Evolutionary conservation across 2,797 vertebrate genomes (phyloP).

Genomic region (Hoplostethus mediterraneus): DNA sequence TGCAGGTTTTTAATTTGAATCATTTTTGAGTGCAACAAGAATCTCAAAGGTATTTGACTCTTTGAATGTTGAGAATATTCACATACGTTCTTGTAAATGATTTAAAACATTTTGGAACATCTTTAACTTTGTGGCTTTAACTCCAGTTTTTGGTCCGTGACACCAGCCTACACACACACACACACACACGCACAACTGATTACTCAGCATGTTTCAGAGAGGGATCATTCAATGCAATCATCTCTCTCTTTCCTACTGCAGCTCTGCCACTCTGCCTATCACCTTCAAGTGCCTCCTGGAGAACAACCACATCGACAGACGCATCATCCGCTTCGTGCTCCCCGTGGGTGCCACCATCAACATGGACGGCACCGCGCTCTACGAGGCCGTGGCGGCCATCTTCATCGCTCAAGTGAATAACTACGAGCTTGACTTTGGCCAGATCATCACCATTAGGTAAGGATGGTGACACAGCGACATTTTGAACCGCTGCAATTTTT

Average conservation of each 20-base stretch:
- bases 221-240: not conserved
- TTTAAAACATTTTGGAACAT: too few species aligned
- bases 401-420: constrained; percentile 99
- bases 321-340: constrained; percentile 96
- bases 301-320: constrained; percentile 97
- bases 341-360: constrained; percentile 98
- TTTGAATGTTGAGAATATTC: too few species aligned
- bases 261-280: constrained; percentile 98
- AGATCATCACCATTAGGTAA: constrained; percentile 98
- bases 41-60: too few species aligned
- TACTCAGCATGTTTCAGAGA: too few species aligned
- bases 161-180: too few species aligned
- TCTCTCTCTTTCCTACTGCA: constrained; percentile 58
- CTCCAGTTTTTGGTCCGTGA: too few species aligned
- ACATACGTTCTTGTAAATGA: too few species aligned
- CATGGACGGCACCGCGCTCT: constrained; percentile 97
- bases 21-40: too few species aligned
- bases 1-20: too few species aligned
- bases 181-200: too few species aligned
- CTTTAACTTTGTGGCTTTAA: too few species aligned
- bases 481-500: not conserved
- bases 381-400: constrained; percentile 97
- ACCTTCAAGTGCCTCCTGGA: constrained; percentile 99
- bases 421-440: constrained; percentile 97
- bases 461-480: not conserved